phyloP scores from a whole-genome alignment of 2,113 vertebrate genomes.

The Ardeotis arabs region DNA sequence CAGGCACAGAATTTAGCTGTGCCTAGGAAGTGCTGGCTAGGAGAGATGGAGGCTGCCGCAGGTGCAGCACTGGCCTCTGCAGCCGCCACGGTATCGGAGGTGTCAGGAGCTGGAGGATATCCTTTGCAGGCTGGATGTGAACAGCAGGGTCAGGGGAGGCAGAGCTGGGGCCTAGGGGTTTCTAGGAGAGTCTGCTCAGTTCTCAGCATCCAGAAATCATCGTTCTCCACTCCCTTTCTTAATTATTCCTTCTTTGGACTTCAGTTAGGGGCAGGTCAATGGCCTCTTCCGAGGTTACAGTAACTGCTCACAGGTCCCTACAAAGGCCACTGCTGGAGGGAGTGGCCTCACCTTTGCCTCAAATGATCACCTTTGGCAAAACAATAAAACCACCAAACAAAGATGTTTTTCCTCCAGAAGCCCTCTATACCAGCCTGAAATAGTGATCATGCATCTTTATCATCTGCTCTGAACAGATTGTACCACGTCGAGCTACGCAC shows the following conservation, averaged over 20 bases:
- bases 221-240: background rate
- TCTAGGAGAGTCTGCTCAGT: background rate
- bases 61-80: background rate
- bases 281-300: background rate
- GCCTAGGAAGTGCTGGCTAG: background rate
- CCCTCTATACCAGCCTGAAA: background rate
- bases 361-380: background rate
- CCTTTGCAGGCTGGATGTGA: background rate
- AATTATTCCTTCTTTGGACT: background rate
- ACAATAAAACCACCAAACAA: background rate
- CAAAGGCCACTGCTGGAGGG: background rate
- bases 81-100: background rate
- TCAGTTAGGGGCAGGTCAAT: background rate
- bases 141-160: background rate
- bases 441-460: background rate
- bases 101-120: background rate
- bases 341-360: background rate
- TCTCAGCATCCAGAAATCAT: background rate
- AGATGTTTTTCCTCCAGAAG: background rate
- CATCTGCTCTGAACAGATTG: background rate
- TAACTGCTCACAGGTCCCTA: background rate
- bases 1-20: background rate
- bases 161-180: background rate
- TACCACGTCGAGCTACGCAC: background rate
- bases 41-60: background rate